phyloP scores from a whole-genome alignment of 2,888 invertebrate species.

The Limenitis camilla region DNA sequence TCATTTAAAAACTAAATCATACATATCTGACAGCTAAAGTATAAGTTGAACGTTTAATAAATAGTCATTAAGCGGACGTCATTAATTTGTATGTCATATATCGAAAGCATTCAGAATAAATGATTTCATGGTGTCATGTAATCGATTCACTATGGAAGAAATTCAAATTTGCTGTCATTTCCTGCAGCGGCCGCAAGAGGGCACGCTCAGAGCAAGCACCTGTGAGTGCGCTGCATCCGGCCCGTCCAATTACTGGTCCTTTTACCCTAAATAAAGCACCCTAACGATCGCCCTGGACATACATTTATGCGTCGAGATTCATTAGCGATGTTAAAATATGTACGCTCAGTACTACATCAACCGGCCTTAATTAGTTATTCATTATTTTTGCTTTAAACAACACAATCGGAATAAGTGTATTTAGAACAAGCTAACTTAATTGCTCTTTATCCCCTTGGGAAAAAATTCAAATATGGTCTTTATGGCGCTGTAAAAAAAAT shows the following conservation, averaged over 20 bases:
- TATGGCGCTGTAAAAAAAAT: too few relatives aligned
- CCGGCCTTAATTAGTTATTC: constrained; percentile 11
- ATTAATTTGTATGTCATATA: constrained; percentile 14
- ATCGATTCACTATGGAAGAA: constrained; percentile 59
- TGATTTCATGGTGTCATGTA: constrained; percentile 36
- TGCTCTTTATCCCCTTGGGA: too few relatives aligned
- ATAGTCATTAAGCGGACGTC: constrained; percentile 2
- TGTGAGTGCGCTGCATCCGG: constrained; percentile 59
- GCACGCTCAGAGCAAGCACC: constrained; percentile 52
- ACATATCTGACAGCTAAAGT: neutral
- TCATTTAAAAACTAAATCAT: neutral
- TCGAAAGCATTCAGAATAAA: constrained; percentile 19
- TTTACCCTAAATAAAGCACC: constrained; percentile 57
- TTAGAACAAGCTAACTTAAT: too few relatives aligned
- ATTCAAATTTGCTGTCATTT: constrained; percentile 67
- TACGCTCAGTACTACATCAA: neutral
- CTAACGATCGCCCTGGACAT: constrained; percentile 50
- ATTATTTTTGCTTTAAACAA: constrained; percentile 2
- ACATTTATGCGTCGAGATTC: constrained; percentile 40
- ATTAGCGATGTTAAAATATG: constrained; percentile 38
- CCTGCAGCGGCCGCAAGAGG: constrained; percentile 52
- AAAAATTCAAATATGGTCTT: too few relatives aligned
- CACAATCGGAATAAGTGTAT: neutral
- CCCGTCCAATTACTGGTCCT: constrained; percentile 57
- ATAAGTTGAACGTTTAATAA: neutral